These are phyloP conservation scores for Gymnoscopelus braueri DNA, from an alignment of 2,797 vertebrate genomes.

Conservation along the genomic window DNA sequence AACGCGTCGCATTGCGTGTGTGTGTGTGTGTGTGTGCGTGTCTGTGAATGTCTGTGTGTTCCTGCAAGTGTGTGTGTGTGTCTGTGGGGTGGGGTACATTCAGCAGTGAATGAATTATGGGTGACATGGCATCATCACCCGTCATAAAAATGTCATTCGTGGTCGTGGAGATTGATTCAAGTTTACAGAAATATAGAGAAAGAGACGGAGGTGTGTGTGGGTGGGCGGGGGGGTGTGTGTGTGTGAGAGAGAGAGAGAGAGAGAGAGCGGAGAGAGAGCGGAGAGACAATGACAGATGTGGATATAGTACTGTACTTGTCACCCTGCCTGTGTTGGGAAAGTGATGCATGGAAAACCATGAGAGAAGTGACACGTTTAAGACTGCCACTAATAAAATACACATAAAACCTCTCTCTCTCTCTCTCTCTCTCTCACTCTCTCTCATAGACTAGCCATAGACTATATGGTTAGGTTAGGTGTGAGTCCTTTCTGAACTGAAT, in stretches of 20 bases:
- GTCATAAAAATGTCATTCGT: conserved; percentile 1
- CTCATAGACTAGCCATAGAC: no score
- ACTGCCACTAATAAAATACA: conserved; percentile 38
- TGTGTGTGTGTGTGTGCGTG: neutral
- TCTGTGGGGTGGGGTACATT: neutral
- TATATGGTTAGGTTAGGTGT: no score
- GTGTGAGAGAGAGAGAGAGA: conserved; percentile 1
- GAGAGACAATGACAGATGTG: neutral
- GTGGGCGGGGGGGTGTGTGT: neutral
- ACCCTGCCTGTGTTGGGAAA: conserved; percentile 20
- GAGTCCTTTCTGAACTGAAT: no score
- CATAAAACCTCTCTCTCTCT: conserved; percentile 35
- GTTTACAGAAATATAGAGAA: neutral
- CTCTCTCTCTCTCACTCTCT: conserved; percentile 1
- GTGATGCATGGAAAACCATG: conserved; percentile 20
- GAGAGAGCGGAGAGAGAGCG: conserved; percentile 19
- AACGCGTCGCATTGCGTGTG: neutral
- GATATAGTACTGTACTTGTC: neutral
- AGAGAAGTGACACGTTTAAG: conserved; percentile 10
- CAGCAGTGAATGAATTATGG: neutral
- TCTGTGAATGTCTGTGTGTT: neutral
- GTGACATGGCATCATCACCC: neutral
- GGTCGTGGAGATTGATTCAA: neutral
- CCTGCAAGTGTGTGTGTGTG: no score
- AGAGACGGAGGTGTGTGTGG: neutral